Evolutionary conservation across 35 echinoderm and acorn worm genomes (phyloP), one percentile per base, ranked within the genome.

Genomic region (Ophioderma brevispina): DNA sequence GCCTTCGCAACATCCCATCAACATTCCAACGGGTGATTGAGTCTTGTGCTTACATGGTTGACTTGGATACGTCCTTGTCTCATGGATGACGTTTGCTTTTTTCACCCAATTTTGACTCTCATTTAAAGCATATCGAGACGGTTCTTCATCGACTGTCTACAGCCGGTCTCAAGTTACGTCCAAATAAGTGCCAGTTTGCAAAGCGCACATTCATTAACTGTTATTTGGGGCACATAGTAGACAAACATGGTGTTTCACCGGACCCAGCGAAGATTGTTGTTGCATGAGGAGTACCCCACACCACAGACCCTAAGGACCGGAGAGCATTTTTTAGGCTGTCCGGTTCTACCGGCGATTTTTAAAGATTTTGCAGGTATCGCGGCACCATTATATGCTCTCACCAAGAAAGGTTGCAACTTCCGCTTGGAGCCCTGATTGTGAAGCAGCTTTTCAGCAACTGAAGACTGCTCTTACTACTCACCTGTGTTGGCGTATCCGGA

Each of bases 401-500:
- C 78, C 6, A 79, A 89, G 77, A 89, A 89, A 59, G 40, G 50
- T 39, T 64, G 38, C 35, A 30, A 35, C 14, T 79, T 92, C 50
- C 13, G 80, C 78, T 1, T 95, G 94, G 94, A 76, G 89, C 31
- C 31, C 37, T 0, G 84, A 92, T 19, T 92, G 84, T 92, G 82
- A 95, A 23, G 19, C 11, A 40, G 88, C 93, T 31, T 95, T 95
- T 87, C 1, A 37, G 23, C 28, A 55, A 32, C 64, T 95, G 1
- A 91, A 87, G 37, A 37, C 39, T 5, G 36, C 19, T 36, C 84
- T 17, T 87, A 84, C 25, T 76, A 42, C 32, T 37, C 93, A 37
- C 93, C 93, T 35, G 41, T 91, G 35, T 76, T 95, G 18, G 93
- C 84, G 23, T 92, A 86, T 75, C 92, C 92, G 0, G 80, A 95